Percentiles rank a stretch among this genome's conserved stretches.
Evolutionary conservation across 2,888 invertebrate species (phyloP).

Genomic region (Junonia oenone): DNA sequence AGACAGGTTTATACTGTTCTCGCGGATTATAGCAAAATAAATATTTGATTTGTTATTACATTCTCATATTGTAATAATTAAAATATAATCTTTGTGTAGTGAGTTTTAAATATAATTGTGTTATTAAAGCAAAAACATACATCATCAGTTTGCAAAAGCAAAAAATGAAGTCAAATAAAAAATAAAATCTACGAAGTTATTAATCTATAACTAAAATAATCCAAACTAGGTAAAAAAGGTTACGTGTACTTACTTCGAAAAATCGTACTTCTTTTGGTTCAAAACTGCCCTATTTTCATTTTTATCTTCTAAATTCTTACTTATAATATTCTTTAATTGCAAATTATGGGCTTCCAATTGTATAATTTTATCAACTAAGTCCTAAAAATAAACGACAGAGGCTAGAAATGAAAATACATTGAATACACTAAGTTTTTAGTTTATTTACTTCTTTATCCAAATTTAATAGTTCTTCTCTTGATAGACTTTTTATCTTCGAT

Average conservation of each 20-base stretch:
- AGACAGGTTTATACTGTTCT: no score
- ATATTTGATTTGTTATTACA: no score
- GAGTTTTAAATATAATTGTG: no score
- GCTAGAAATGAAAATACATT: not conserved
- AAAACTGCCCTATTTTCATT: slow-evolving; percentile 26
- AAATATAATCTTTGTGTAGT: no score
- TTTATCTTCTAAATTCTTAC: slow-evolving; percentile 60
- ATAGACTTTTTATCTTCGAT: slow-evolving; percentile 37
- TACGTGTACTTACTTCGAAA: slow-evolving; percentile 65
- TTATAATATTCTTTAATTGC: slow-evolving; percentile 86
- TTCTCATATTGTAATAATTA: no score
- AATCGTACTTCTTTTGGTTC: slow-evolving; percentile 80
- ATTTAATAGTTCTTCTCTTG: slow-evolving; percentile 45
- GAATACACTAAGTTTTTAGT: not conserved
- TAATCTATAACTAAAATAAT: no score
- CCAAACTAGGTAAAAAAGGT: not conserved
- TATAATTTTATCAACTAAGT: slow-evolving; percentile 84
- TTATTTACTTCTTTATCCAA: slow-evolving; percentile 52
- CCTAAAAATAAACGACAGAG: slow-evolving; percentile 57
- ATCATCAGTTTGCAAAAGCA: no score
- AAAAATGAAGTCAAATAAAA: no score
- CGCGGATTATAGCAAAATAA: no score
- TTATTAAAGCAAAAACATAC: no score
- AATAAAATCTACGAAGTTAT: no score
- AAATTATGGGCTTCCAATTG: slow-evolving; percentile 87